phyloP scores from a whole-genome alignment of 2,113 vertebrate species.

The Theristicus caerulescens region DNA sequence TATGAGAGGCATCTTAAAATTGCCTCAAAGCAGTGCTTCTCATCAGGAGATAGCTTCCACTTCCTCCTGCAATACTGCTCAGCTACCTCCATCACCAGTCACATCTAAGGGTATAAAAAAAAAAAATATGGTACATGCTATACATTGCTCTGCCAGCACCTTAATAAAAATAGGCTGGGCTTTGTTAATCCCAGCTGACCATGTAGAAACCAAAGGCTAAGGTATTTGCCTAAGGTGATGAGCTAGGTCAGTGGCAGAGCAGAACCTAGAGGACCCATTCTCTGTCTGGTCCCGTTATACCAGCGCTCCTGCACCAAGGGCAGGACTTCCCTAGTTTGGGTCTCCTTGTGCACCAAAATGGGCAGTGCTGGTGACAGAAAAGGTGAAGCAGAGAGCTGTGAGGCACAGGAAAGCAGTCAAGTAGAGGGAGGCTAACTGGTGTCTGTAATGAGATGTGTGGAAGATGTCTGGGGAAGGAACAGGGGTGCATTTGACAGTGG shows the following conservation, averaged over 20 bases:
- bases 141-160: background rate
- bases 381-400: background rate
- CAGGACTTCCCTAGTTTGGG: background rate
- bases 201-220: background rate
- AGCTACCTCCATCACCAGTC: background rate
- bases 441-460: background rate
- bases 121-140: background rate
- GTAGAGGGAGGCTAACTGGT: background rate
- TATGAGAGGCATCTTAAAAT: background rate
- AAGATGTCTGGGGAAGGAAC: background rate
- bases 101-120: background rate
- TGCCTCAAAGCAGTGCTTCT: background rate
- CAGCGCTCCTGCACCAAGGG: rapidly evolving
- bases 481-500: rapidly evolving
- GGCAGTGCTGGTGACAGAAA: background rate
- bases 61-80: background rate
- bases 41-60: background rate
- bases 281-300: background rate
- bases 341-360: background rate
- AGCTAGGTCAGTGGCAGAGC: background rate
- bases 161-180: background rate
- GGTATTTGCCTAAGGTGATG: background rate
- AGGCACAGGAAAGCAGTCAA: background rate
- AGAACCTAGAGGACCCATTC: background rate
- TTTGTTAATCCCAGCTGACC: background rate